Conservation (phyloP, 2,113 vertebrate species). For the Dasypus novemcinctus region DNA sequence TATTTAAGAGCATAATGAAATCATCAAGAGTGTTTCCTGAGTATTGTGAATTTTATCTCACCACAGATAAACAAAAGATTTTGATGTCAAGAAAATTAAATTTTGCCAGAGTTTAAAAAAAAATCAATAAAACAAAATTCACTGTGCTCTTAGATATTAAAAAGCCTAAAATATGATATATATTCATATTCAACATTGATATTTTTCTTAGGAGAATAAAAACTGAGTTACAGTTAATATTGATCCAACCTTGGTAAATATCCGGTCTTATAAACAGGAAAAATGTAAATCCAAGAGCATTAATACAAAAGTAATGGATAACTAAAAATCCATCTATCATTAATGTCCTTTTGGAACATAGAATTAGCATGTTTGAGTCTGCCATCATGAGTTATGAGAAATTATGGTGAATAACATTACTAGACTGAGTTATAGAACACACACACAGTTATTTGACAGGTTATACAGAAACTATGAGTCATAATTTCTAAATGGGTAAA, state of each 20-base stretch:
- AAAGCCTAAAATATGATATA: constrained; percentile 17
- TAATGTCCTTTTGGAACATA: not conserved
- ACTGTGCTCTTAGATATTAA: constrained; percentile 29
- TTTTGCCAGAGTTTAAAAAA: constrained; percentile 28
- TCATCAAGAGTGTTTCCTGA: constrained; percentile 52
- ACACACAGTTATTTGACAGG: not conserved
- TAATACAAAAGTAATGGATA: not conserved
- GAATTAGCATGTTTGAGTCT: not conserved
- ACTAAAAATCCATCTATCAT: not conserved
- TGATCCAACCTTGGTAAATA: not conserved
- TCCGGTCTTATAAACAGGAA: not conserved
- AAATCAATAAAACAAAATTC: not conserved
- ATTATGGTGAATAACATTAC: not conserved
- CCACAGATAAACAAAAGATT: constrained; percentile 45
- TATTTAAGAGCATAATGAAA: constrained; percentile 61
- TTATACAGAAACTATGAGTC: not conserved
- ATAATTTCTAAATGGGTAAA: not conserved
- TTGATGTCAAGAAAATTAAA: constrained; percentile 62
- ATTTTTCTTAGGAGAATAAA: constrained; percentile 27
- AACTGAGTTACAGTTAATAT: not conserved
- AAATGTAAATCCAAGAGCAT: constrained; percentile 13
- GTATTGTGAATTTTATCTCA: constrained; percentile 46
- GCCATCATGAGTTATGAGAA: not conserved
- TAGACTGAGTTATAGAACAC: not conserved
- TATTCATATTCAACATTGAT: constrained; percentile 35